Evolutionary conservation across 2,113 vertebrate species (phyloP), one percentile per base, ranked within the genome.

Genomic region (Ardeotis arabs): DNA sequence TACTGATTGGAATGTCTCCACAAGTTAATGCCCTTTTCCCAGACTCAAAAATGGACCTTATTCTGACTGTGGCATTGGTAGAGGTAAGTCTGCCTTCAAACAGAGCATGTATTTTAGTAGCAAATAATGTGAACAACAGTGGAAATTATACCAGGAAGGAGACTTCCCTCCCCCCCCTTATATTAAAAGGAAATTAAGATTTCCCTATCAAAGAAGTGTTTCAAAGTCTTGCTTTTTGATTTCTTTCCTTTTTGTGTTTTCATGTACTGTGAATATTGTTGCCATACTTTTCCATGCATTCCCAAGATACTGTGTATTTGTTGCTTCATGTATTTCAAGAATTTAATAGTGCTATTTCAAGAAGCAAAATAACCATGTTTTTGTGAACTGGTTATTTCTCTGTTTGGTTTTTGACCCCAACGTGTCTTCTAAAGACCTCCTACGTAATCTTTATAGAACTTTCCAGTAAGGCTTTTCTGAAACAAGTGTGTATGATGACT

Each of bases 1-100:
- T 99, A 14, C 98, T 99, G 93, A 99, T 99, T 53, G 99, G 99
- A 94, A 98, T 99, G 98, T 99, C 99, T 64, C 98, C 99, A 9
- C 99, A 99, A 99, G 98, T 99, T 95, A 98, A 98, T 69, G 97
- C 98, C 3, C 96, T 99, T 68, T 99, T 99, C 74, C 97, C 98
- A 4, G 98, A 99, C 6, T 99, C 98, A 3, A 98, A 99, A 89
- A 96, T 94, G 2, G 98, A 99, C 77, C 99, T 99, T 88, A 97
- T 99, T 92, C 95, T 99, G 84, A 98, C 98, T 77, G 98, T 99
- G 9, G 98, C 99, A 22, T 98, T 98, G 6, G 94, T 98, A 50
- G 99, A 99, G 99, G 99, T 99, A 94, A 97, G 98, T 94, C 84
- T 95, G 74, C 50, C 62, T 87, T 90, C 66, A 56, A 56, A 53